phyloP scores from a whole-genome alignment of 2,888 invertebrate genomes.

The Clepsis dumicolana region DNA sequence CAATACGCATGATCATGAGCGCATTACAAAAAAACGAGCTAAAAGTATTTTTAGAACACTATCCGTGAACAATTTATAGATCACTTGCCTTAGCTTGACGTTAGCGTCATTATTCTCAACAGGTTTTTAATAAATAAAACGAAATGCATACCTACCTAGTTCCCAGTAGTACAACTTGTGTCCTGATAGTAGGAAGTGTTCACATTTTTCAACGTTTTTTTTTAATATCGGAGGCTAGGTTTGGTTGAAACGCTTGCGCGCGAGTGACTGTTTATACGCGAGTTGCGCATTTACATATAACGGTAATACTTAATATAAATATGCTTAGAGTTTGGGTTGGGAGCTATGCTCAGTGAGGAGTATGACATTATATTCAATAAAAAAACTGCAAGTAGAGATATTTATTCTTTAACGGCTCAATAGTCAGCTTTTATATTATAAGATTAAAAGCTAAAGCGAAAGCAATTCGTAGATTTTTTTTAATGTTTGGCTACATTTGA shows the following conservation, averaged over 20 bases:
- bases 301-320: slow-evolving; percentile 54
- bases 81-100: neutral
- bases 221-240: slow-evolving; percentile 44
- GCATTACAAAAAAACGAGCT: neutral
- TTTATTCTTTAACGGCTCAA: neutral
- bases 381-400: too few relatives aligned
- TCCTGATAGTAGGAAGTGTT: neutral
- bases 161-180: slow-evolving; percentile 1
- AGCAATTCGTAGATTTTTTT: too few relatives aligned
- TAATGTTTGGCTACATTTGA: too few relatives aligned
- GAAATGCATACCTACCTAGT: slow-evolving; percentile 29
- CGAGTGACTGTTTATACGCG: slow-evolving; percentile 48
- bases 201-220: slow-evolving; percentile 30
- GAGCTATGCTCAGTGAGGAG: neutral
- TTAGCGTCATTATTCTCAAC: neutral
- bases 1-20: neutral
- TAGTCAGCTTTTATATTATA: too few relatives aligned
- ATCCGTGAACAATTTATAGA: neutral
- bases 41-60: neutral
- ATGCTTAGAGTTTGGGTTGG: neutral
- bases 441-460: too few relatives aligned
- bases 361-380: too few relatives aligned
- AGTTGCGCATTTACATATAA: slow-evolving; percentile 64
- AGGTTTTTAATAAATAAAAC: slow-evolving; percentile 16
- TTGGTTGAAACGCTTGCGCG: slow-evolving; percentile 50